phyloP scores from a whole-genome alignment of 2,113 vertebrate genomes.

The Isurus oxyrinchus region DNA sequence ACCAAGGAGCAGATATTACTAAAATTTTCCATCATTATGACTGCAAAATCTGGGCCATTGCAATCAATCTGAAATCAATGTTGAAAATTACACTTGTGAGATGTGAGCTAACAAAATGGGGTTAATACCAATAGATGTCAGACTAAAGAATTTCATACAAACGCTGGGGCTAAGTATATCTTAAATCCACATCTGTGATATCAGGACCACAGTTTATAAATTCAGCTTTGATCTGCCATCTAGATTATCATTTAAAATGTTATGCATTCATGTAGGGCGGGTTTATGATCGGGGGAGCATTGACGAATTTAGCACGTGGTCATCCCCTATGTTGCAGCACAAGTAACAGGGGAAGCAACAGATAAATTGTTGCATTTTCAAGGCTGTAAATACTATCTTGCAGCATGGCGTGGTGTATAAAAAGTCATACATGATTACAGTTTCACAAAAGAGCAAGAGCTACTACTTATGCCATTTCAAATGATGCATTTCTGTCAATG shows the following conservation, averaged over 20 bases:
- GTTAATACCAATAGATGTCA: not conserved
- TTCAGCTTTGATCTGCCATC: conserved; percentile 6
- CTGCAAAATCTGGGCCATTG: not conserved
- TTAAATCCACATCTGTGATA: not conserved
- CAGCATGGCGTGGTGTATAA: not conserved
- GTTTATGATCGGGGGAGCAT: not conserved
- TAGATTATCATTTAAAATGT: not conserved
- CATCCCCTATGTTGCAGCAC: not conserved
- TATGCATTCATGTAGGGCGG: not conserved
- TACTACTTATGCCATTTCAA: not conserved
- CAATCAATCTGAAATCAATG: not conserved
- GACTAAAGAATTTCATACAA: not conserved
- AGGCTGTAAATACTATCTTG: not conserved
- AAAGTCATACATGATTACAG: not conserved
- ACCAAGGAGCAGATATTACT: not conserved
- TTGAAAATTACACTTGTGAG: not conserved
- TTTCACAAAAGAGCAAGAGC: not conserved
- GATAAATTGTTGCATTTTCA: not conserved
- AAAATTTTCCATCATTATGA: not conserved
- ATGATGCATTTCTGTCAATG: not conserved
- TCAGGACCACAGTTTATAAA: not conserved
- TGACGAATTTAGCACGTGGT: not conserved
- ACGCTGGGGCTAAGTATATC: not conserved
- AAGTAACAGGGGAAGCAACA: not conserved
- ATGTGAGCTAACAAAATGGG: not conserved